Percentiles rank a stretch among this genome's conserved stretches.
phyloP scores from a whole-genome alignment of 2,797 vertebrate genomes.

The Phylloscopus collybita region DNA sequence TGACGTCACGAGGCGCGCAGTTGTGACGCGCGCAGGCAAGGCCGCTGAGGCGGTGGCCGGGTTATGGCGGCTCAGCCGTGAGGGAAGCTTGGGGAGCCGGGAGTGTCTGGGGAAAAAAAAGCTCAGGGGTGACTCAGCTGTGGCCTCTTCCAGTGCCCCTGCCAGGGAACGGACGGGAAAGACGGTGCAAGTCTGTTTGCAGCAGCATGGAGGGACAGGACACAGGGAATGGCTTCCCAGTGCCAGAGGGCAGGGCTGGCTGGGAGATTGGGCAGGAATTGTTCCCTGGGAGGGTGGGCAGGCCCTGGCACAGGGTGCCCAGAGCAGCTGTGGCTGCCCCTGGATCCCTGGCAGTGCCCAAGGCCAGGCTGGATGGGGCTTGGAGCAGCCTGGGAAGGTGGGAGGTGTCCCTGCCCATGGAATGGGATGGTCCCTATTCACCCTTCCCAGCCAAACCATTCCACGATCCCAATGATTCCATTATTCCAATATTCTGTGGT shows the following conservation, averaged over 20 bases:
- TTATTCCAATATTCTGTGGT: neutral
- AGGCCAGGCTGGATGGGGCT: rapidly evolving
- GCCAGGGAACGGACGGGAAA: neutral
- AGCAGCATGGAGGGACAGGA: neutral
- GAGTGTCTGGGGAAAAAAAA: neutral
- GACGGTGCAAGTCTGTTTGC: rapidly evolving
- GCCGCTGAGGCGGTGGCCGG: rapidly evolving
- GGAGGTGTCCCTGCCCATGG: neutral
- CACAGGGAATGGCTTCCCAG: neutral
- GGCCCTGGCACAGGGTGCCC: neutral
- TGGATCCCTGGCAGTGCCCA: neutral
- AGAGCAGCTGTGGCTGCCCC: neutral
- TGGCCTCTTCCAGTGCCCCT: neutral
- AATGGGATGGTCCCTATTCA: rapidly evolving
- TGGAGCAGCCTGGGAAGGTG: rapidly evolving
- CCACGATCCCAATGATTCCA: neutral
- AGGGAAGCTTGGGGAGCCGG: rapidly evolving
- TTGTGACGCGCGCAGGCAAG: rapidly evolving
- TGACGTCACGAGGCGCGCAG: neutral
- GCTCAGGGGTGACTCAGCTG: neutral
- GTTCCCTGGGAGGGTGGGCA: rapidly evolving
- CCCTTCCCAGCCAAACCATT: neutral
- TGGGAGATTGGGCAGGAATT: neutral
- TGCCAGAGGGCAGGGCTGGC: rapidly evolving
- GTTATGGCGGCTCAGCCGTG: rapidly evolving